Base-by-base conservation (phyloP, 2,888 invertebrate genomes). In the Spisula solida region DNA sequence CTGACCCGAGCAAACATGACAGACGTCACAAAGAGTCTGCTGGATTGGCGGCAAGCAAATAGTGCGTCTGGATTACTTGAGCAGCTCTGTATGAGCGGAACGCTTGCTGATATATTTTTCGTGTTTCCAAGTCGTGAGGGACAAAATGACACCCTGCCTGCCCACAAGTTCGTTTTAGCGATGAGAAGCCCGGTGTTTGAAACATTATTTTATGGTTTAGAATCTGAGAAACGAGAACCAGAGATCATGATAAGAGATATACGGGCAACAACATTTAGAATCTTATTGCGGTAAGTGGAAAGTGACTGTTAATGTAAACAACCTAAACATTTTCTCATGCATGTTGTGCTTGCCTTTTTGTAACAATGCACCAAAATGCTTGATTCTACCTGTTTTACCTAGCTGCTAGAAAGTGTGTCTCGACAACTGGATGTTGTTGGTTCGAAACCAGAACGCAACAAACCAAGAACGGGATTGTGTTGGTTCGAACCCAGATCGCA, bases 181-280 rank as follows among this genome's bases (percentile, higher is more conserved):
- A 88, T 92, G 87, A 85, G 93, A 47, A 93, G 93, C 88, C 90
- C 93, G 2, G 89, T 90, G 20, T 92, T 93, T 51, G 93, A 93
- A 79, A 75, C 41, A 31, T 88, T 92, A 88, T 92, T 92, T 78
- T 92, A 87, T 31, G 92, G 91, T n/a, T 83, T 81, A 6, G 91
- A 90, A 20, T 79, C 88, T 8, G 90, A 86, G n/a, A 90, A 87
- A 60, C 87, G 87, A 16, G 91, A 88, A 41, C 85, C 80, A 1
- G 91, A 91, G 48, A 84, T 92, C 25, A 89, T 89, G 5, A 51
- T 90, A 4, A 56, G 90, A 66, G 92, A 92, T 66, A 81, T 92
- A 16, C 34, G 90, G 55, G 90, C 92, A 8, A 91, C 90, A 20
- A 90, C 92, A 0, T 92, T 92, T 75, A 84, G 92, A 56, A 81